Percentiles rank a stretch among this genome's conserved stretches.
Conservation (phyloP, 1,140 invertebrate genomes). For the Drosophila sturtevanti region DNA sequence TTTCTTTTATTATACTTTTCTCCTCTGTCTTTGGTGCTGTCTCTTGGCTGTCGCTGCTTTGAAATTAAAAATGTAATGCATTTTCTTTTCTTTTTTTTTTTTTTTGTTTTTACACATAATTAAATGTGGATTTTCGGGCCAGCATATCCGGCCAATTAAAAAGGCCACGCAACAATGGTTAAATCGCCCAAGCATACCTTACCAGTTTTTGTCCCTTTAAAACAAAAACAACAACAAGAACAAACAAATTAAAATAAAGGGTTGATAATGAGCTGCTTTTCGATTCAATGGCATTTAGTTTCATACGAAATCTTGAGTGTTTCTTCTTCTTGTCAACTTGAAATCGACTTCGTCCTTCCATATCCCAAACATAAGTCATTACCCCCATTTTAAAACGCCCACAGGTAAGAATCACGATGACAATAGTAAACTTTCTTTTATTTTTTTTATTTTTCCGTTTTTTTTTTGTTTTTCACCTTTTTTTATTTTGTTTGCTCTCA, state of each 20-base stretch:
- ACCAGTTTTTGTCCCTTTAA: conserved; percentile 33
- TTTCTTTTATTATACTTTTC: no score
- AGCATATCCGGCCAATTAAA: conserved; percentile 65
- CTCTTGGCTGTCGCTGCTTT: no score
- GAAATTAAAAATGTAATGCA: conserved; percentile 75
- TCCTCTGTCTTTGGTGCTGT: no score
- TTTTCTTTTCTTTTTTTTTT: neutral
- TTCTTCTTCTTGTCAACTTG: no score
- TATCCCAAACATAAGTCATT: conserved; percentile 69
- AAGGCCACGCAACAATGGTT: conserved; percentile 74
- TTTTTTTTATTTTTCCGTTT: conserved; percentile 16
- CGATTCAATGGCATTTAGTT: neutral
- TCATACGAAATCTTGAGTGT: conserved; percentile 37
- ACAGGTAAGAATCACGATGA: conserved; percentile 34
- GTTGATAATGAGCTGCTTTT: conserved; percentile 44
- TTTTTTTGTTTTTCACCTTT: no score
- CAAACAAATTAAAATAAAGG: neutral
- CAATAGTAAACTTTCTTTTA: conserved; percentile 7
- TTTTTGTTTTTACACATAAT: conserved; percentile 50
- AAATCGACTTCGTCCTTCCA: conserved; percentile 22
- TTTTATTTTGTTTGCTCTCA: conserved; percentile 41
- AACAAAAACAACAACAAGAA: no score
- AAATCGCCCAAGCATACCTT: conserved; percentile 67
- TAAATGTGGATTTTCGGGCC: conserved; percentile 60
- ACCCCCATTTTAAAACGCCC: conserved; percentile 57